Evolutionary conservation across 1,140 invertebrate species (phyloP), one percentile per base, ranked within the genome.

Genomic region (Papilio glaucus): DNA sequence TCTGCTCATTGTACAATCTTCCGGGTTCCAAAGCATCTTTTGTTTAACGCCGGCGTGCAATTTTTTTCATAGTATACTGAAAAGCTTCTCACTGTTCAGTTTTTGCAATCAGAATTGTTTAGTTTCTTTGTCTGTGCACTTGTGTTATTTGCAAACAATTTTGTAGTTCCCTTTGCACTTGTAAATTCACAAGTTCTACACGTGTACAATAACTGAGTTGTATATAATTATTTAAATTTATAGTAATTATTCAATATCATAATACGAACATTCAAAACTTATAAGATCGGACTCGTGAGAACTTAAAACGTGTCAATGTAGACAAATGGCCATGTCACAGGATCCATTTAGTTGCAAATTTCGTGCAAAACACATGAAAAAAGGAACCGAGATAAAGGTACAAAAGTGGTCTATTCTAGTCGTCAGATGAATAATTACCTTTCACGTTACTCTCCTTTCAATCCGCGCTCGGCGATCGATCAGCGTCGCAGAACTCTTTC

Each of bases 341-440:
- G 81, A 84, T 82, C 86, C 84, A 93, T 92, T 93, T 88, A 90
- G 85, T 93, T 93, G 91, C 91, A 93, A 93, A 93, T 93, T 91
- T 91, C 85, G 86, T 85, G 88, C 89, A 90, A 89, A 91, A 90
- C 78, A 87, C 77, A 82, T 84, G 87, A 90, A 93, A 91, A 90
- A 89, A 84, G 79, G 73, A 79, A 74, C 75, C 85, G 85, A 91
- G 90, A 89, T 93, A 91, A 93, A 91, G 91, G 87, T 88, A 93
- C 89, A 91, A 92, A 92, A 91, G 90, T 93, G 84, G 81, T 91
- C 91, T 92, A 93, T 93, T 93, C 91, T 93, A 92, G 89, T 93
- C 89, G 88, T 84, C 88, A 91, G 88, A 93, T 93, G 91, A 93
- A 93, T 93, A 93, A 93, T 93, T 89, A 89, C 91, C 90, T 87